These are phyloP conservation scores for Cotesia glomerata DNA, from an alignment of 1,140 invertebrate species.

Conservation along the genomic window DNA sequence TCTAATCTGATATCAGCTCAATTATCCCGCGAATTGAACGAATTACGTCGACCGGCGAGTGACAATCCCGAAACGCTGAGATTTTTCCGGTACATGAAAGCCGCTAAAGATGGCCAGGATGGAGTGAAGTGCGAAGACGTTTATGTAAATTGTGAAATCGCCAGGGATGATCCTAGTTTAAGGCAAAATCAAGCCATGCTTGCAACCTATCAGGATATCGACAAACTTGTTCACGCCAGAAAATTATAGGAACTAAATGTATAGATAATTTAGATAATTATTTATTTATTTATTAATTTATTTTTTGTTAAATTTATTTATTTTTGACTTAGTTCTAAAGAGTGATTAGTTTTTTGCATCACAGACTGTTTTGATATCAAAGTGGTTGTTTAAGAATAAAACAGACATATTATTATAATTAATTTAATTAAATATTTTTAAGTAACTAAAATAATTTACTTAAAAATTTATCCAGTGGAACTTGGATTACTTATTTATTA, in stretches of 20 bases:
- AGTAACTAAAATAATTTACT: too few relatives aligned
- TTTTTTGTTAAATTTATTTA: not conserved
- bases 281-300: not conserved
- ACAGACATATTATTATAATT: not conserved
- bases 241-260: constrained; percentile 55
- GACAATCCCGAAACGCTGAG: constrained; percentile 84
- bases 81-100: constrained; percentile 88
- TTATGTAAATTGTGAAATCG: constrained; percentile 62
- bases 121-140: constrained; percentile 69
- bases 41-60: constrained; percentile 78
- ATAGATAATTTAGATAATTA: not conserved
- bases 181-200: constrained; percentile 79
- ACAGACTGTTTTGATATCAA: not conserved
- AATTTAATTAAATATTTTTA: too few relatives aligned
- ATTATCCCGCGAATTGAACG: constrained; percentile 82
- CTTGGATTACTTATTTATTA: too few relatives aligned
- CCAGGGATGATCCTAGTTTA: constrained; percentile 64
- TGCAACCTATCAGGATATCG: constrained; percentile 83
- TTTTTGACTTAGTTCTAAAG: not conserved
- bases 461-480: too few relatives aligned
- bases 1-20: constrained; percentile 88
- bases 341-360: not conserved
- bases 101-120: constrained; percentile 84
- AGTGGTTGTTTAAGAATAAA: not conserved
- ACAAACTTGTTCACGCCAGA: constrained; percentile 81